These are phyloP conservation scores for Chymomyza fuscimana DNA, from an alignment of 2,888 invertebrate species.

Conservation along the genomic window DNA sequence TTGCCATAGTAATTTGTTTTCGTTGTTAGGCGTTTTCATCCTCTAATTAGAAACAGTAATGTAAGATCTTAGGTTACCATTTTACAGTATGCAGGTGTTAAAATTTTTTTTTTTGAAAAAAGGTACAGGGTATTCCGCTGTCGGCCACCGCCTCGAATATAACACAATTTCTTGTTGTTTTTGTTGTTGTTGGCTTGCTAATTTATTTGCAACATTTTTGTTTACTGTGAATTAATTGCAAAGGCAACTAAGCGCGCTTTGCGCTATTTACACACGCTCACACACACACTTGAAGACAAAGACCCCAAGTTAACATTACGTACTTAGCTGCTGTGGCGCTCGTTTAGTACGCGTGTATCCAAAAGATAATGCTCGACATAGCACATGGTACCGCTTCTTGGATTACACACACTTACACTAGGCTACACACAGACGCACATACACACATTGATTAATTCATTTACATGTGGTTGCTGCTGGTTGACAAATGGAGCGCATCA, in stretches of 20 bases:
- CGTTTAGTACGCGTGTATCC: slow-evolving; percentile 36
- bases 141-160: not conserved
- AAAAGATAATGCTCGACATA: slow-evolving; percentile 26
- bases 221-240: slow-evolving; percentile 72
- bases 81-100: too few relatives aligned
- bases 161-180: slow-evolving; percentile 31
- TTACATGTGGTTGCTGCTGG: slow-evolving; percentile 42
- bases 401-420: slow-evolving; percentile 31
- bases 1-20: too few relatives aligned
- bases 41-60: too few relatives aligned
- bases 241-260: slow-evolving; percentile 69
- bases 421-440: slow-evolving; percentile 16
- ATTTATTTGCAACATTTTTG: slow-evolving; percentile 75
- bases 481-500: slow-evolving; percentile 57
- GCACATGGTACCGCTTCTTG: slow-evolving; percentile 30
- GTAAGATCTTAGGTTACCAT: too few relatives aligned
- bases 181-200: slow-evolving; percentile 49
- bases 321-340: slow-evolving; percentile 8
- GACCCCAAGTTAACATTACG: not conserved
- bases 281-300: slow-evolving; percentile 15
- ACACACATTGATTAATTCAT: not conserved
- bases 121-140: too few relatives aligned
- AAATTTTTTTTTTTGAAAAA: too few relatives aligned
- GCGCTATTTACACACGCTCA: slow-evolving; percentile 57
- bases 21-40: too few relatives aligned